phyloP scores from a whole-genome alignment of 2,888 invertebrate species.

The Tineola bisselliella region DNA sequence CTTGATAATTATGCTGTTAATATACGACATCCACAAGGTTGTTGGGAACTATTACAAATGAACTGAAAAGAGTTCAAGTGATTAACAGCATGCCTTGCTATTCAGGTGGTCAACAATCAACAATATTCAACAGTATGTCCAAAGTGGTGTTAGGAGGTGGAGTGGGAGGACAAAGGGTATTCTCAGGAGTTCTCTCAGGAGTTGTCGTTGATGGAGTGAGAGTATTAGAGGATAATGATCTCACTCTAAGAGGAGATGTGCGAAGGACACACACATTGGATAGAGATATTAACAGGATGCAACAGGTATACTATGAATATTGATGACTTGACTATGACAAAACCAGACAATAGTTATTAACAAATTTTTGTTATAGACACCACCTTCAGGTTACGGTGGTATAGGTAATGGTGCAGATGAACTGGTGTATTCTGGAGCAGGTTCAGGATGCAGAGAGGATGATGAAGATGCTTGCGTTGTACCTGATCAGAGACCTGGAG shows the following conservation, averaged over 20 bases:
- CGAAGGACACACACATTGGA: slow-evolving; percentile 79
- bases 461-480: slow-evolving; percentile 93
- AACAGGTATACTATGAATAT: slow-evolving; percentile 75
- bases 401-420: slow-evolving; percentile 71
- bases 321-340: too few species aligned
- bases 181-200: slow-evolving; percentile 89
- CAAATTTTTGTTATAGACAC: too few species aligned
- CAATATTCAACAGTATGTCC: slow-evolving; percentile 92
- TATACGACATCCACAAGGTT: slow-evolving; percentile 86
- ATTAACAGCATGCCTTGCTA: neutral
- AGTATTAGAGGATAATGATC: slow-evolving; percentile 84
- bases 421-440: slow-evolving; percentile 90
- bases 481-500: slow-evolving; percentile 85
- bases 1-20: slow-evolving; percentile 90
- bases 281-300: slow-evolving; percentile 85
- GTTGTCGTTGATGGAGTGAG: slow-evolving; percentile 87
- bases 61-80: too few species aligned
- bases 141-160: slow-evolving; percentile 87
- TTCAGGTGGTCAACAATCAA: slow-evolving; percentile 82
- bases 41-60: too few species aligned
- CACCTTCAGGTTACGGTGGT: slow-evolving; percentile 79
- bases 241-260: slow-evolving; percentile 84
- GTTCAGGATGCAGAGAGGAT: slow-evolving; percentile 89
- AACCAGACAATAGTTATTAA: too few species aligned
- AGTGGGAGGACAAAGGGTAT: slow-evolving; percentile 75